A percentile compares a stretch with the other conserved stretches of the same genome.
These are phyloP conservation scores for Aptenodytes forsteri DNA, from an alignment of 2,113 vertebrate genomes.

Conservation along the genomic window DNA sequence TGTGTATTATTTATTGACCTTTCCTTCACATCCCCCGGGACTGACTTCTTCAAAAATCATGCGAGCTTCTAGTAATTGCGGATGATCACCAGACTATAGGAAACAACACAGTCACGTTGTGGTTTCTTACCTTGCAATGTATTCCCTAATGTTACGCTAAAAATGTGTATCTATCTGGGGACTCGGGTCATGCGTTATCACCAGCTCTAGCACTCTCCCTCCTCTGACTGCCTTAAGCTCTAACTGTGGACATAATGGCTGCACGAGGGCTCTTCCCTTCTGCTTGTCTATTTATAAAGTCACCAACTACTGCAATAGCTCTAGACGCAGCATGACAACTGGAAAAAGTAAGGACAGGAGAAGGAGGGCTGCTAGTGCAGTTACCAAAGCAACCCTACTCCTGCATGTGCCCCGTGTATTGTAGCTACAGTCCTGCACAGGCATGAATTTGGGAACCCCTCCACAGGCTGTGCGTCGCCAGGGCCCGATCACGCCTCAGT, in stretches of 20 bases:
- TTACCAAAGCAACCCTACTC: background rate
- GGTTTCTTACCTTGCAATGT: background rate
- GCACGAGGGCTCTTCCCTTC: background rate
- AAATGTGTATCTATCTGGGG: accelerated
- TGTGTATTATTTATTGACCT: background rate
- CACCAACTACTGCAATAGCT: background rate
- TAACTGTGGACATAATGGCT: accelerated
- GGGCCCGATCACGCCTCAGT: background rate
- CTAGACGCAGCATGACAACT: background rate
- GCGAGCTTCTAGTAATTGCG: background rate
- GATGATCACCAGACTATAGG: background rate
- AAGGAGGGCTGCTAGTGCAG: background rate
- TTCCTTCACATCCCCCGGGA: background rate
- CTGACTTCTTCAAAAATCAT: background rate
- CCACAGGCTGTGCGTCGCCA: too few relatives aligned
- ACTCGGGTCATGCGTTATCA: accelerated
- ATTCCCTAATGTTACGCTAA: too few relatives aligned
- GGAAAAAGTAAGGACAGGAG: background rate
- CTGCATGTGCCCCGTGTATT: background rate
- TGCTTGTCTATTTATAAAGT: background rate
- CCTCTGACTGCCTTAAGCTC: background rate
- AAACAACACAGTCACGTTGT: background rate
- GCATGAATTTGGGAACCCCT: background rate
- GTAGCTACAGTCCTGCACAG: background rate
- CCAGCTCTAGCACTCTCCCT: background rate